A percentile compares a stretch with the other conserved stretches of the same genome.
Evolutionary conservation across 1,140 invertebrate genomes (phyloP).

Genomic region (Aphaenogaster rudis): DNA sequence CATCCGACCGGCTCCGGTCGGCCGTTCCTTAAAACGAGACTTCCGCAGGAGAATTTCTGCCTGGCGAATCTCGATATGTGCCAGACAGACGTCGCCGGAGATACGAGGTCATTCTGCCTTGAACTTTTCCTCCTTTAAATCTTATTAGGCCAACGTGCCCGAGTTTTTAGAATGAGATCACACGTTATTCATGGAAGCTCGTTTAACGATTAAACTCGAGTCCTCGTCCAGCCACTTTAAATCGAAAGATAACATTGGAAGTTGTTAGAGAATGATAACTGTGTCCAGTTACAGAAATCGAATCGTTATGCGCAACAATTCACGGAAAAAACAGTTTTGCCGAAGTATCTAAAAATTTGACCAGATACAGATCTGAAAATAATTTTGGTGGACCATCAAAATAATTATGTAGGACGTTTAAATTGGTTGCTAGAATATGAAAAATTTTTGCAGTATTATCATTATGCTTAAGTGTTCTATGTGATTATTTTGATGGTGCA

Average conservation of each 20-base stretch:
- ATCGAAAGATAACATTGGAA: background rate
- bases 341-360: no score
- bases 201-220: constrained; percentile 26
- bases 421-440: no score
- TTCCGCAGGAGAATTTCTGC: constrained; percentile 11
- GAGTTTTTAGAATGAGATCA: constrained; percentile 35
- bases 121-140: constrained; percentile 21
- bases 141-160: constrained; percentile 7
- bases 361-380: no score
- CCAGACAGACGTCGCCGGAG: background rate
- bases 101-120: background rate
- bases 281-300: no score
- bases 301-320: background rate
- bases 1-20: background rate
- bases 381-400: no score
- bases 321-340: no score
- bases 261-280: background rate
- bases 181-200: constrained; percentile 16
- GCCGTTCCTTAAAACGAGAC: constrained; percentile 26
- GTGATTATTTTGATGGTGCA: no score
- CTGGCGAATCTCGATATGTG: background rate
- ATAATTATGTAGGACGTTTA: no score
- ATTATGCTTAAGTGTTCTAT: no score
- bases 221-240: background rate
- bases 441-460: no score